Conservation (phyloP, 1,140 invertebrate species). For the Panonychus citri region DNA sequence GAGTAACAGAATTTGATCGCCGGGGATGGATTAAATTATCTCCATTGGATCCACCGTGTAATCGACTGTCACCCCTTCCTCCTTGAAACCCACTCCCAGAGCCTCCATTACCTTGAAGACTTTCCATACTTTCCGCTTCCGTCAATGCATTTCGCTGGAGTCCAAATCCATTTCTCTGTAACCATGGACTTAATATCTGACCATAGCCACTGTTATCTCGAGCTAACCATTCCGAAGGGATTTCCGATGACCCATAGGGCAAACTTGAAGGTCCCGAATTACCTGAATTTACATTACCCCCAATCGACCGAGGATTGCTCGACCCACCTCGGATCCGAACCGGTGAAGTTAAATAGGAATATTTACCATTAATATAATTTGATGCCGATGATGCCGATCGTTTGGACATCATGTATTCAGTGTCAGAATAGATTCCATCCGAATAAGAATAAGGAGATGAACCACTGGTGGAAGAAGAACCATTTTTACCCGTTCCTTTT, state of each 20-base stretch:
- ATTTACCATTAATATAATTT: neutral
- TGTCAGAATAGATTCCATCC: neutral
- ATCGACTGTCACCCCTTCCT: conserved; percentile 2
- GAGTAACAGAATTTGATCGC: neutral
- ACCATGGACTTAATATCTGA: neutral
- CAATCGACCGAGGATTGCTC: neutral
- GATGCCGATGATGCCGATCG: neutral
- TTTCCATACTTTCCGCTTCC: conserved; percentile 2
- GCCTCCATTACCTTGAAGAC: neutral
- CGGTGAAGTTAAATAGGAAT: conserved; percentile 1
- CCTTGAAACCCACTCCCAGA: no score
- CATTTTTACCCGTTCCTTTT: neutral
- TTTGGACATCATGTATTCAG: neutral
- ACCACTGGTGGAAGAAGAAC: neutral
- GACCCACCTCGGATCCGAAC: neutral
- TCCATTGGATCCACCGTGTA: neutral
- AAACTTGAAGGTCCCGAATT: neutral
- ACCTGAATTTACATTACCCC: neutral
- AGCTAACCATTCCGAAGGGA: neutral
- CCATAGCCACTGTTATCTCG: neutral
- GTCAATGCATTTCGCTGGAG: neutral
- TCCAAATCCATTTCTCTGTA: neutral
- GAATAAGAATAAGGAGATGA: neutral
- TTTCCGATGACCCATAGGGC: neutral
- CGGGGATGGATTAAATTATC: no score